Evolutionary conservation across 1,140 invertebrate species (phyloP), one percentile per base, ranked within the genome.

Genomic region (Anastatus disparis): DNA sequence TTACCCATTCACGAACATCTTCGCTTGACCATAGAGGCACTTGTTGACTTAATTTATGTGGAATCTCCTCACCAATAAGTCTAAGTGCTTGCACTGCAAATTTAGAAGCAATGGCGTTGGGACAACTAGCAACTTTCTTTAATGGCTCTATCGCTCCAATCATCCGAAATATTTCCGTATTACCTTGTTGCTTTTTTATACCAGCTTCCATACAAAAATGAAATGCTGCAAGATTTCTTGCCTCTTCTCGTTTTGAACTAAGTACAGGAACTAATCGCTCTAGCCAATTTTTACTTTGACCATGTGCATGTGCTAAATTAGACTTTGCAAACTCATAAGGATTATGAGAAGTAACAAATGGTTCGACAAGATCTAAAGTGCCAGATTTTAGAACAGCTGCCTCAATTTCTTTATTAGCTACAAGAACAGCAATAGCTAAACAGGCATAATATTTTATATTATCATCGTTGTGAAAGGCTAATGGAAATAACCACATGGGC

Each of bases 131-230:
- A 0, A 99, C 95, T 78, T 94, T 95, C 81, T 98, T 99, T 68
- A 99, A 87, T 0, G 97, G 94, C 75, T 98, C 95, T 56, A 99
- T 94, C 1, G 96, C 97, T 55, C 94, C 95, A 72, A 99, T 99
- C 82, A 97, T 95, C 61, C 91, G 89, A 80, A 99, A 99, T 76
- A 98, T 93, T 82, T 95, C 93, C 0, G 96, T 94, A 71, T 97
- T 97, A 13, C 95, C 95, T 85, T 99, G 97, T 75, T 96, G 93
- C 76, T 97, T 94, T 80, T 99, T 99, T 40, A 99, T 99, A 12
- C 94, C 95, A 2, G 98, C 97, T 84, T 99, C 98, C 96, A 99
- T 98, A 78, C 97, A 98, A 82, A 99, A 99, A 82, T 99, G 98
- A 83, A 99, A 99, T 27, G 97, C 97, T 0, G 98, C 97, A 61